phyloP scores from a whole-genome alignment of 2,113 vertebrate genomes.

The Eudorcas thomsonii region DNA sequence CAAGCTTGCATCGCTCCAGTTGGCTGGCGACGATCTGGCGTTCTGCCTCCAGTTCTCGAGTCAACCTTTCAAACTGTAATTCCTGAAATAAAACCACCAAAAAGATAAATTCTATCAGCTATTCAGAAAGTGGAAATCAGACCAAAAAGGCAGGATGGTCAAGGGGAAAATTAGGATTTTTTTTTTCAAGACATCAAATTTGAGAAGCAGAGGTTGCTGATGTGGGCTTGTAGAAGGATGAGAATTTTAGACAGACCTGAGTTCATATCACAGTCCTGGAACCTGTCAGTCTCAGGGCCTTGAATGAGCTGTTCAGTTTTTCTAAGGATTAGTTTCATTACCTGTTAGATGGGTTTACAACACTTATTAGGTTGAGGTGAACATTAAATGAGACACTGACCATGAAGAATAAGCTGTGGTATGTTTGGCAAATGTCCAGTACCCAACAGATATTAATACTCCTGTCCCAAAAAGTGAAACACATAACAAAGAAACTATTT shows the following conservation, averaged over 20 bases:
- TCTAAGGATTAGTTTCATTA: background rate
- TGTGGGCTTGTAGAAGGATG: background rate
- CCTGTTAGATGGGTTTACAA: background rate
- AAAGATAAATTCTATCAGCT: conserved; percentile 31
- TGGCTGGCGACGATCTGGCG: conserved; percentile 97
- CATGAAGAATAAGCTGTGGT: background rate
- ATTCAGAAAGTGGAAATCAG: background rate
- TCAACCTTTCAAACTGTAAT: conserved; percentile 97
- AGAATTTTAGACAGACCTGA: background rate
- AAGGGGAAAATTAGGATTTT: background rate
- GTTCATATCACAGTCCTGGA: background rate
- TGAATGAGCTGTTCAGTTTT: background rate
- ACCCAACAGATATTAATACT: background rate
- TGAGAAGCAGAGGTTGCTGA: background rate
- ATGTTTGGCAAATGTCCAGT: background rate
- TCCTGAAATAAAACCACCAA: conserved; percentile 84
- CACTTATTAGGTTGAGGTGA: background rate
- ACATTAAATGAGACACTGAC: background rate
- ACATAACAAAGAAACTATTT: background rate
- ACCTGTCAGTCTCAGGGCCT: too few relatives aligned
- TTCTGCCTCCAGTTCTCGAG: conserved; percentile 97
- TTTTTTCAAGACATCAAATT: background rate
- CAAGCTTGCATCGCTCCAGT: conserved; percentile 98
- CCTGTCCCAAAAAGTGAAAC: background rate
- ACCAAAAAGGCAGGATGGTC: background rate